Base-by-base conservation (phyloP, 2,797 vertebrate genomes). In the Sparidentex hasta region DNA sequence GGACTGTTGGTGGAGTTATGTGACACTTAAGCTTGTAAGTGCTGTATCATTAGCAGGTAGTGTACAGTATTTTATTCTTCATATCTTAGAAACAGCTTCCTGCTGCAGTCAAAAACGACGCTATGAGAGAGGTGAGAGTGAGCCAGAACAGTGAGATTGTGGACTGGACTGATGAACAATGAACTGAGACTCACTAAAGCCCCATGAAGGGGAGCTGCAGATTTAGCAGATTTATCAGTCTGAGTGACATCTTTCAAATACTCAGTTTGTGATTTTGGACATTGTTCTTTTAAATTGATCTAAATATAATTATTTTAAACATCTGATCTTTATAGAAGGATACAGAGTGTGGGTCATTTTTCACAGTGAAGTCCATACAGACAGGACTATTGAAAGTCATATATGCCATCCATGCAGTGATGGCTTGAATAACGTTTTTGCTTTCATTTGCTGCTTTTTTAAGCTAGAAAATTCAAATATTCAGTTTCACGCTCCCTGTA, bases 391-490 rank as follows among this genome's bases (percentile, higher is more conserved):
- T 66, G 23, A 46, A 44, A 38, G 17, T 48, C 14, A 56, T 41
- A 67, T 68, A 29, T 55, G 5, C 12, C 17, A 38, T 64, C 3
- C 21, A 47, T 25, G 57, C 64, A 78, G 4, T 4, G 46, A 59
- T 54, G 6, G 1, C n/a, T 56, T 62, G 51, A 33, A 3, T 54
- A 23, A 68, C 12, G 48, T 46, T 65, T 33, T 71, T 16, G 17
- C 25, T 66, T 47, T 52, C 50, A 73, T 79, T 79, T 71, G 46
- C 21, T 46, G 33, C 43, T 77, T 43, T 21, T 41, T 2, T 43
- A 21, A 57, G 41, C 29, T 43, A 41, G 51, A 77, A 58, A 71
- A 72, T 71, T 73, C 18, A 51, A 65, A 78, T 78, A 76, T 65
- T 80, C 50, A 2, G 11, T 78, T 73, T 78, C 33, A 59, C n/a